phyloP scores from a whole-genome alignment of 2,797 vertebrate species.

The Spheniscus humboldti region DNA sequence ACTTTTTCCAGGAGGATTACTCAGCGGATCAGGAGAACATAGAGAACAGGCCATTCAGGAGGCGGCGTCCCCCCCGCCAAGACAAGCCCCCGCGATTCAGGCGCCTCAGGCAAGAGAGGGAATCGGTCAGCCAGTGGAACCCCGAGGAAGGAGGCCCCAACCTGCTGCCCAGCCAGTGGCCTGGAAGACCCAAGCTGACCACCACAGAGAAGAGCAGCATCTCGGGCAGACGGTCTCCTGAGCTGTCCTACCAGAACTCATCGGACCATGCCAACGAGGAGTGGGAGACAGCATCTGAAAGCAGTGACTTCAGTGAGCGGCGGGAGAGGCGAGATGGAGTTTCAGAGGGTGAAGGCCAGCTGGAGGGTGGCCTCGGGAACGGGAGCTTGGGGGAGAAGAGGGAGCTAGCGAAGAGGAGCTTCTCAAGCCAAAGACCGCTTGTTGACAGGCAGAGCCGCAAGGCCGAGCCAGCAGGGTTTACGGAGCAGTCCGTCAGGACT shows the following conservation, averaged over 20 bases:
- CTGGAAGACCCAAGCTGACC: slow-evolving; percentile 76
- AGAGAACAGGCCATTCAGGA: slow-evolving; percentile 86
- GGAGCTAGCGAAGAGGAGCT: slow-evolving; percentile 94
- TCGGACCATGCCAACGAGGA: slow-evolving; percentile 85
- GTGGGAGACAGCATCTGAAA: slow-evolving; percentile 96
- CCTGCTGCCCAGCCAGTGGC: slow-evolving; percentile 85
- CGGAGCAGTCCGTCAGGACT: slow-evolving; percentile 78
- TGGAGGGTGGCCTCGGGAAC: slow-evolving; percentile 76
- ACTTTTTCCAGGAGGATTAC: slow-evolving; percentile 78
- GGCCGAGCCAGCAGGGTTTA: slow-evolving; percentile 81
- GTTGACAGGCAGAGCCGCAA: slow-evolving; percentile 93
- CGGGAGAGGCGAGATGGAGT: slow-evolving; percentile 80
- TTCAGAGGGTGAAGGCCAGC: slow-evolving; percentile 70
- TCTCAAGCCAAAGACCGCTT: slow-evolving; percentile 94
- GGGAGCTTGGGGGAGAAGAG: slow-evolving; percentile 85
- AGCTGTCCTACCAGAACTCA: slow-evolving; percentile 78
- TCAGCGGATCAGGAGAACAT: slow-evolving; percentile 82
- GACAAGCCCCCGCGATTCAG: slow-evolving; percentile 97
- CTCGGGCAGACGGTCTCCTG: slow-evolving; percentile 72
- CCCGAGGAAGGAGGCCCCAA: slow-evolving; percentile 83
- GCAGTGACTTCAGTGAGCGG: slow-evolving; percentile 92
- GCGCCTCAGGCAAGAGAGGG: slow-evolving; percentile 89
- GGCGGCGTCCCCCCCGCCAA: slow-evolving; percentile 91
- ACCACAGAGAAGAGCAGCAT: slow-evolving; percentile 73
- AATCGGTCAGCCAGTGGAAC: slow-evolving; percentile 85